phyloP scores from a whole-genome alignment of 2,888 invertebrate species.

The Cotesia congregata region DNA sequence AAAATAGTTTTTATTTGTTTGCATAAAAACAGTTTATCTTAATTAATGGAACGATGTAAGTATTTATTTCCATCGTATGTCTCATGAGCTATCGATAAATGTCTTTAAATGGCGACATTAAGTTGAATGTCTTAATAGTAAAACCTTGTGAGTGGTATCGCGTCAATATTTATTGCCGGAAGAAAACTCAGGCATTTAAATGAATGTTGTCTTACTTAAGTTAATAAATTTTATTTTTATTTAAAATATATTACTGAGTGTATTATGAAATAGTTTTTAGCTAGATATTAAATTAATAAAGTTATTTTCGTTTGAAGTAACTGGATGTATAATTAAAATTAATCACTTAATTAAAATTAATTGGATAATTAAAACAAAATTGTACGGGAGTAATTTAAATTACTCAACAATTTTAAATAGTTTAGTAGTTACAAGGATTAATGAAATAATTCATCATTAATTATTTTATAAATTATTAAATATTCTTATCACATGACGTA shows the following conservation, averaged over 20 bases:
- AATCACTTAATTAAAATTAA: not conserved
- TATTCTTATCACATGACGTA: constrained; percentile 1
- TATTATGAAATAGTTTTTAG: not conserved
- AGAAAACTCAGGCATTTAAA: not conserved
- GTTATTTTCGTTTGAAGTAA: no score
- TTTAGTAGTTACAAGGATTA: not conserved
- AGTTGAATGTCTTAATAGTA: not conserved
- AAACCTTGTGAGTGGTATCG: not conserved
- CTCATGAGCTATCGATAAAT: not conserved
- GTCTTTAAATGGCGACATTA: not conserved
- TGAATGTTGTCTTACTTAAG: not conserved
- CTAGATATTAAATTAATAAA: not conserved
- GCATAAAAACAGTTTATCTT: not conserved
- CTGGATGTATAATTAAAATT: not conserved
- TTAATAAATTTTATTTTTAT: not conserved
- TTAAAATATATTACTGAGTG: not conserved
- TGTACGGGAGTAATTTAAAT: not conserved
- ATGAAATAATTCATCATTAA: not conserved
- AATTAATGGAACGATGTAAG: not conserved
- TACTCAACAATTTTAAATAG: not conserved
- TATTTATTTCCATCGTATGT: not conserved
- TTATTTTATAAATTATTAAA: not conserved
- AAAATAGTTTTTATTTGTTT: not conserved
- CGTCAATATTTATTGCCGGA: not conserved
- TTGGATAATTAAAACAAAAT: not conserved